Evolutionary conservation across 2,888 invertebrate species (phyloP).

Genomic region (Aleiodes testaceus): DNA sequence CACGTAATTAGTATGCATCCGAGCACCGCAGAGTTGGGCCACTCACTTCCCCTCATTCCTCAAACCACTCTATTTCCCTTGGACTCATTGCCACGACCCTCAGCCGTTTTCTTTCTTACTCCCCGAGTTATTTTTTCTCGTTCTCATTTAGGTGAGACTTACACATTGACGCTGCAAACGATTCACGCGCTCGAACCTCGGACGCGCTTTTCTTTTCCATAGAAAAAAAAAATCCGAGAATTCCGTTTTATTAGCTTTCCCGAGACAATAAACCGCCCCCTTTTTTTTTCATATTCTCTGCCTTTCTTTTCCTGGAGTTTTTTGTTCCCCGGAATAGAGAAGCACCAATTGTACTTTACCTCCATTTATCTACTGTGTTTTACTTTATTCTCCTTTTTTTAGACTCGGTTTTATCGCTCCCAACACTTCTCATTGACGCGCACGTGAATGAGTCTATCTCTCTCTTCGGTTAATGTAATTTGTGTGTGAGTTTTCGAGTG

Average conservation of each 20-base stretch:
- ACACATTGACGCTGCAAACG: constrained; percentile 20
- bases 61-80: constrained; percentile 15
- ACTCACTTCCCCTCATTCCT: constrained; percentile 33
- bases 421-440: constrained; percentile 20
- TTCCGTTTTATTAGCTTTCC: constrained; percentile 41
- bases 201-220: constrained; percentile 36
- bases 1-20: constrained; percentile 67
- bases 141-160: not conserved
- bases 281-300: constrained; percentile 5
- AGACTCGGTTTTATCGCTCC: not conserved
- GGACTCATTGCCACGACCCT: constrained; percentile 20
- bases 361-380: constrained; percentile 20
- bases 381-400: too few species aligned
- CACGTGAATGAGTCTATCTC: constrained; percentile 22
- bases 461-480: not conserved
- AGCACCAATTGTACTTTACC: constrained; percentile 17
- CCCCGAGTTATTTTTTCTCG: constrained; percentile 1
- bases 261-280: constrained; percentile 31
- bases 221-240: constrained; percentile 15
- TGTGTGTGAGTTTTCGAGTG: constrained; percentile 8
- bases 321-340: not conserved
- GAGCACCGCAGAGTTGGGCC: constrained; percentile 42
- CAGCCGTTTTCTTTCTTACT: not conserved
- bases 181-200: constrained; percentile 39
- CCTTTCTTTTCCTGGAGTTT: not conserved